A percentile compares a stretch with the other conserved stretches of the same genome.
Conservation (phyloP, 2,888 invertebrate species). For the Epirrita christyi region DNA sequence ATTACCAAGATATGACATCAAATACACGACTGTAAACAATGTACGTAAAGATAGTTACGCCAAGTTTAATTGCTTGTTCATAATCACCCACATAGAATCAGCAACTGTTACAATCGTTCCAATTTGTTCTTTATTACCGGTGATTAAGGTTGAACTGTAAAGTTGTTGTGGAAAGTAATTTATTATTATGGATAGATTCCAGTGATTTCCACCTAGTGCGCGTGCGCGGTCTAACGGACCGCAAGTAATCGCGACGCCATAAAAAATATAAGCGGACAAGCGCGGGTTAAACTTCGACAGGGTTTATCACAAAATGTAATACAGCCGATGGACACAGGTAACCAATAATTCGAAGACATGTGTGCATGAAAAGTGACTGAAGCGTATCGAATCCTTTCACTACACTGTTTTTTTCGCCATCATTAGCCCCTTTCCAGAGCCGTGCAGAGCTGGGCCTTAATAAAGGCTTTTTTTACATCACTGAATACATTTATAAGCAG, state of each 20-base stretch:
- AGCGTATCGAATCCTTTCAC: too few species aligned
- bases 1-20: conserved; percentile 39
- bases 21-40: conserved; percentile 38
- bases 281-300: conserved; percentile 27
- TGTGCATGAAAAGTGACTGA: too few species aligned
- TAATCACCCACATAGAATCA: conserved; percentile 39
- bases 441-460: too few species aligned
- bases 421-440: too few species aligned
- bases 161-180: conserved; percentile 43
- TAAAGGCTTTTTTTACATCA: too few species aligned
- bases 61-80: conserved; percentile 46
- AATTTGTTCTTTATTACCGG: conserved; percentile 32
- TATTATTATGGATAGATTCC: conserved; percentile 56
- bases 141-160: conserved; percentile 37
- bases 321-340: too few species aligned
- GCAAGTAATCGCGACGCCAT: conserved; percentile 69
- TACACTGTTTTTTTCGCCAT: too few species aligned
- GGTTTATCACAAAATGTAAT: too few species aligned
- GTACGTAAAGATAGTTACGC: conserved; percentile 39
- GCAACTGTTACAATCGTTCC: conserved; percentile 25
- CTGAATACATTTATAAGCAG: too few species aligned
- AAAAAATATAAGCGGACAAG: conserved; percentile 55
- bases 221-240: conserved; percentile 72
- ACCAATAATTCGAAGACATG: too few species aligned
- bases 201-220: conserved; percentile 53